Percentiles rank a stretch among this genome's conserved stretches.
Evolutionary conservation across 2,888 invertebrate genomes (phyloP).

Genomic region (Theodoxus fluviatilis): DNA sequence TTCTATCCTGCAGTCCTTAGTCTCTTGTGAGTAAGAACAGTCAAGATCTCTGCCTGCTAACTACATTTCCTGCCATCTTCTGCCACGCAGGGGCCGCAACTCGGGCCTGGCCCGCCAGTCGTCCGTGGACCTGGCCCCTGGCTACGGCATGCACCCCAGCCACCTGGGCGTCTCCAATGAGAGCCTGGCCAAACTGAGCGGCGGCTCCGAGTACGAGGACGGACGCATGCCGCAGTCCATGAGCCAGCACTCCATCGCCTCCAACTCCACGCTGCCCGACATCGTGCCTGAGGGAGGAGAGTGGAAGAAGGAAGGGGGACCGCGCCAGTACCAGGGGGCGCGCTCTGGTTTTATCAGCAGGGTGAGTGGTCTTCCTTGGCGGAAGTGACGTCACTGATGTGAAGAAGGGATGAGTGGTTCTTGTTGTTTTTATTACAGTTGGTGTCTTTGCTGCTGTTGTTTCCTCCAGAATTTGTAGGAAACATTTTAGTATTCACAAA

Average conservation of each 20-base stretch:
- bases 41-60: no score
- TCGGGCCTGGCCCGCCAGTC: slow-evolving; percentile 26
- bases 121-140: slow-evolving; percentile 18
- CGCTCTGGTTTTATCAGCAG: slow-evolving; percentile 39
- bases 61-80: no score
- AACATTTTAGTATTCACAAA: no score
- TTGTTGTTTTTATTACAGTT: no score
- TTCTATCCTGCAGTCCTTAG: no score
- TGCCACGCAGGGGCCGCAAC: slow-evolving; percentile 30
- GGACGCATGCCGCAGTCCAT: slow-evolving; percentile 34
- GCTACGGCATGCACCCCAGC: slow-evolving; percentile 39
- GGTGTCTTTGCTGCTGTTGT: no score
- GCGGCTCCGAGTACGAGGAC: slow-evolving; percentile 38
- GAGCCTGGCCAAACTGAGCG: slow-evolving; percentile 44
- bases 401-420: no score
- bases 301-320: no score
- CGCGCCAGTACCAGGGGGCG: slow-evolving; percentile 38
- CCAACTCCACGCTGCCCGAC: slow-evolving; percentile 44
- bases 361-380: no score
- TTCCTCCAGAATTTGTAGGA: no score
- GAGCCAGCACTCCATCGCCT: slow-evolving; percentile 38
- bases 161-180: slow-evolving; percentile 48
- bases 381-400: no score
- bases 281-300: slow-evolving; percentile 37
- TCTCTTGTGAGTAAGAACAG: no score